Evolutionary conservation across 2,888 invertebrate genomes (phyloP).

Genomic region (Dastarcus helophoroides): DNA sequence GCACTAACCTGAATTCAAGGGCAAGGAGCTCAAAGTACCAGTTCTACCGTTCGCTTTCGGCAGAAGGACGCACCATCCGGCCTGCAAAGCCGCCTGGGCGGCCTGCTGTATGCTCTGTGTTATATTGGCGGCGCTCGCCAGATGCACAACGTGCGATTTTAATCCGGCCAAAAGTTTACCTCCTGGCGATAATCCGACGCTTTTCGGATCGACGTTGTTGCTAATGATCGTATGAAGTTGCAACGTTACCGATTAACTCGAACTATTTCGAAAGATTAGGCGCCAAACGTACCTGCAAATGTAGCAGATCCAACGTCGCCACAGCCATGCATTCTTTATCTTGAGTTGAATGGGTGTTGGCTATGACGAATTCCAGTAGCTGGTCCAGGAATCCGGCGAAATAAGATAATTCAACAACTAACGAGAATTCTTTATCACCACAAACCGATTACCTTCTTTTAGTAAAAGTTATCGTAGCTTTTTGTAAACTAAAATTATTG

Average conservation of each 20-base stretch:
- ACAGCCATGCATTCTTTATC: constrained; percentile 89
- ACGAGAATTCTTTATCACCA: too few species aligned
- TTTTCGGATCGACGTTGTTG: constrained; percentile 54
- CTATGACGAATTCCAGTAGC: constrained; percentile 60
- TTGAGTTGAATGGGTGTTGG: constrained; percentile 52
- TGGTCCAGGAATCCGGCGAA: constrained; percentile 58
- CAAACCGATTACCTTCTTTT: too few species aligned
- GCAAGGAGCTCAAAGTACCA: constrained; percentile 69
- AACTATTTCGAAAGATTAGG: constrained; percentile 2
- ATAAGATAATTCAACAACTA: too few species aligned
- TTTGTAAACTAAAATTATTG: too few species aligned
- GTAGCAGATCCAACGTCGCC: constrained; percentile 73
- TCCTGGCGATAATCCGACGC: constrained; percentile 52
- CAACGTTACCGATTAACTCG: constrained; percentile 11
- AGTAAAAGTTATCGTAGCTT: too few species aligned
- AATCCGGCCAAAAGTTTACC: constrained; percentile 54
- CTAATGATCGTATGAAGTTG: constrained; percentile 62
- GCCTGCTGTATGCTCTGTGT: constrained; percentile 59
- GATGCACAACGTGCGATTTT: constrained; percentile 59
- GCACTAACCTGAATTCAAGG: constrained; percentile 51
- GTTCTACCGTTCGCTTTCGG: constrained; percentile 90
- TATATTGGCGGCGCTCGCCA: constrained; percentile 66
- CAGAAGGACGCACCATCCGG: constrained; percentile 79
- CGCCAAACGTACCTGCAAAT: constrained; percentile 53
- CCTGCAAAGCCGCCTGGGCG: constrained; percentile 54